Conservation (phyloP, 2,888 invertebrate genomes). For the Metacarcinus magister region DNA sequence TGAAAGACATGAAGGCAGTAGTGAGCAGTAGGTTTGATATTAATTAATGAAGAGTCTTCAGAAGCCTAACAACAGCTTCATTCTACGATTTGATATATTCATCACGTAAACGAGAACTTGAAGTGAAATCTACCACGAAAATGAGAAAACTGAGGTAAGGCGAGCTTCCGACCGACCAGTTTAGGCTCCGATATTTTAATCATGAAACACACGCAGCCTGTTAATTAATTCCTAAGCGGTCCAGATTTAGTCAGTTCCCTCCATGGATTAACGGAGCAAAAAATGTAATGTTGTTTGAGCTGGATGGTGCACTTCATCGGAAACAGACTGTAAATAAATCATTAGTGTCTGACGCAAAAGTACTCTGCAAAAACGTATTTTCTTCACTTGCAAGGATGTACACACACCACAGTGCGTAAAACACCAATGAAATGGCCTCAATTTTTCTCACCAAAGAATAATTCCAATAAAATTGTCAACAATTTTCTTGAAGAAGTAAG, state of each 20-base stretch:
- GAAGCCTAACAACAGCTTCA: not conserved
- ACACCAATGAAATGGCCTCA: too few relatives aligned
- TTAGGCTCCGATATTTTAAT: not conserved
- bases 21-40: not conserved
- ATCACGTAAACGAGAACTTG: not conserved
- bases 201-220: not conserved
- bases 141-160: not conserved
- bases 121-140: not conserved
- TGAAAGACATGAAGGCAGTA: not conserved
- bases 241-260: conserved; percentile 10
- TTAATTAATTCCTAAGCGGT: conserved; percentile 20
- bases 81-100: not conserved
- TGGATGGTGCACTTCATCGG: not conserved
- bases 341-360: not conserved
- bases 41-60: not conserved
- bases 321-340: not conserved
- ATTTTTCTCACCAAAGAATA: not conserved
- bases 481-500: not conserved
- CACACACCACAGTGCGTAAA: not conserved
- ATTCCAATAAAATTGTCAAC: not conserved
- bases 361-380: not conserved
- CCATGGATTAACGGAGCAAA: not conserved
- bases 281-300: not conserved
- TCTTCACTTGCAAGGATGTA: not conserved
- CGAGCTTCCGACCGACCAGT: not conserved